These are phyloP conservation scores for Megaleporinus macrocephalus DNA, from an alignment of 2,113 vertebrate genomes.

Conservation along the genomic window DNA sequence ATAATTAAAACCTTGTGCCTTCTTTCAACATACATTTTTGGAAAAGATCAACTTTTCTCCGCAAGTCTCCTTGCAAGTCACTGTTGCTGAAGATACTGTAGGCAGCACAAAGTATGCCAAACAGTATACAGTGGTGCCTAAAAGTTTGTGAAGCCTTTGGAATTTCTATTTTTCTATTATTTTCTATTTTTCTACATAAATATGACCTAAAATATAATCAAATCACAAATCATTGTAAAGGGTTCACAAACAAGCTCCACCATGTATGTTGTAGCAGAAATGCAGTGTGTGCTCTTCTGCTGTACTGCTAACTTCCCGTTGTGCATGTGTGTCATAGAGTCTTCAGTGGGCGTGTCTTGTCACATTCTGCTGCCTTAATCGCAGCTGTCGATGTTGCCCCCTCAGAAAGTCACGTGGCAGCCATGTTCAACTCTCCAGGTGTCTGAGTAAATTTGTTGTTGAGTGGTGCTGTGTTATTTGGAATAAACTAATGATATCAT, in stretches of 20 bases:
- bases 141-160: no score
- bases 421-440: constrained; percentile 62
- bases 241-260: no score
- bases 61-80: background rate
- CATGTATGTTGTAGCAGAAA: background rate
- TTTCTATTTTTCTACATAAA: no score
- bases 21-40: background rate
- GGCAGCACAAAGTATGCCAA: background rate
- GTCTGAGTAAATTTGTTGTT: constrained; percentile 27
- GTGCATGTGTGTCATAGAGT: constrained; percentile 47
- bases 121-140: background rate
- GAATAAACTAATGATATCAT: background rate
- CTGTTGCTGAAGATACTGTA: background rate
- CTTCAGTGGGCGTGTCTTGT: constrained; percentile 57
- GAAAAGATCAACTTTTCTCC: background rate
- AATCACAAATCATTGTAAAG: no score
- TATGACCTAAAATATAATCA: no score
- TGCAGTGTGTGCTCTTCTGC: background rate
- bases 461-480: constrained; percentile 28
- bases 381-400: constrained; percentile 40
- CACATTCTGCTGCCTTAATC: constrained; percentile 51
- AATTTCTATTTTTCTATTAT: no score
- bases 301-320: background rate
- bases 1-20: background rate
- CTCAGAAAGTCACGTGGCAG: constrained; percentile 51